These are phyloP conservation scores for Limosa lapponica DNA, from an alignment of 2,797 vertebrate species.

Conservation along the genomic window DNA sequence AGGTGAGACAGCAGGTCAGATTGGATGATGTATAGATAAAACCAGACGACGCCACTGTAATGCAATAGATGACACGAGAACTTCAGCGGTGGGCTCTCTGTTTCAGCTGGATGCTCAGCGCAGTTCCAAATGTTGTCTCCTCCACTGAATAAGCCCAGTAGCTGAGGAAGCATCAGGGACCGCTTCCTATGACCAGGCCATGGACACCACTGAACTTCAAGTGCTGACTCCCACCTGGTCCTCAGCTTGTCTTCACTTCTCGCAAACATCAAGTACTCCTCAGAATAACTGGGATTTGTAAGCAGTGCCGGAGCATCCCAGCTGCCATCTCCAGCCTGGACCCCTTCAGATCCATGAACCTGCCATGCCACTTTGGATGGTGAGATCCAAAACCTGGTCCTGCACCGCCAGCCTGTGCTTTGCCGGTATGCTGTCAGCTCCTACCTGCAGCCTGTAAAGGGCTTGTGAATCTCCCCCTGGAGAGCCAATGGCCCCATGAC, in stretches of 20 bases:
- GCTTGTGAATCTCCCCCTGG: background rate
- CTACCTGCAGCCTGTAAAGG: background rate
- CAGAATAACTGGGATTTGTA: accelerated
- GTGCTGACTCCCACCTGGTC: background rate
- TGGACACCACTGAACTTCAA: background rate
- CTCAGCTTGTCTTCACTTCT: background rate
- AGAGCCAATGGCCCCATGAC: background rate
- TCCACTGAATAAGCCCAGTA: background rate
- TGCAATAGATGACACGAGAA: background rate
- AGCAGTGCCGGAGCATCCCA: accelerated
- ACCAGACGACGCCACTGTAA: background rate
- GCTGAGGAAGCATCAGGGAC: background rate
- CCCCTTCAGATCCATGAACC: background rate
- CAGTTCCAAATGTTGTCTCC: accelerated
- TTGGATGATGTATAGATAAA: background rate
- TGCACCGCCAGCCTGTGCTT: accelerated
- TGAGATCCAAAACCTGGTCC: background rate
- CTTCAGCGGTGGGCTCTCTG: background rate
- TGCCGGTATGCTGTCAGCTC: background rate
- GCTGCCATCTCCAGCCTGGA: background rate
- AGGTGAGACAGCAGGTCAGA: background rate
- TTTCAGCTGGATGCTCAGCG: background rate
- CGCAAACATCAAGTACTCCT: accelerated
- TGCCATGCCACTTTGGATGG: accelerated
- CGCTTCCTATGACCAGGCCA: background rate